phyloP scores from a whole-genome alignment of 2,888 invertebrate genomes.

The Drosophila testacea region DNA sequence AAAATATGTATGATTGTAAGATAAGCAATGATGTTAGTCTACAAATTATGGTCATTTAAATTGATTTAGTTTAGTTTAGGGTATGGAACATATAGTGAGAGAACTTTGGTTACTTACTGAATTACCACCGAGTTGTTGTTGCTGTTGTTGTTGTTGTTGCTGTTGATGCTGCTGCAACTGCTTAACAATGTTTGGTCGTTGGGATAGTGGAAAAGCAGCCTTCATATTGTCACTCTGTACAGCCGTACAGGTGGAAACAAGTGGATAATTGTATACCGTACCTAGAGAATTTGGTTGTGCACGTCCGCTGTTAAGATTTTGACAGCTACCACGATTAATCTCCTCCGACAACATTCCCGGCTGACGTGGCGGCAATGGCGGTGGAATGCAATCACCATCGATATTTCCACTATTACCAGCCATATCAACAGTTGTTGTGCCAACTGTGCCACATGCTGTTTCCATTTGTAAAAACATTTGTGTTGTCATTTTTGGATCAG shows the following conservation, averaged over 20 bases:
- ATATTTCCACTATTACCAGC: constrained; percentile 25
- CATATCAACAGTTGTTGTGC: constrained; percentile 15
- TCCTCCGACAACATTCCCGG: constrained; percentile 85
- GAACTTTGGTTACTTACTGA: constrained; percentile 82
- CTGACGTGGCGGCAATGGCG: constrained; percentile 88
- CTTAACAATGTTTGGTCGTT: constrained; percentile 85
- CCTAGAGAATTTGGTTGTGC: constrained; percentile 84
- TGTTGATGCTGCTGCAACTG: constrained; percentile 85
- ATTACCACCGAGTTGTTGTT: constrained; percentile 62
- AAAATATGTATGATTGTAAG: constrained; percentile 12
- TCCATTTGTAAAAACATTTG: constrained; percentile 85
- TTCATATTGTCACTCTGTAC: constrained; percentile 84
- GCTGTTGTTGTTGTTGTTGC: constrained; percentile 41
- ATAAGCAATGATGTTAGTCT: constrained; percentile 12
- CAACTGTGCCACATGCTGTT: constrained; percentile 63
- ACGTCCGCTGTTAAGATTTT: constrained; percentile 75
- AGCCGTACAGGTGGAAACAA: constrained; percentile 85
- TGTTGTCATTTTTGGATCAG: constrained; percentile 85
- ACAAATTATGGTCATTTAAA: constrained; percentile 12
- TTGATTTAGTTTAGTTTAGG: constrained; percentile 2
- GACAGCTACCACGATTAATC: constrained; percentile 74
- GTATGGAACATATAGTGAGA: constrained; percentile 36
- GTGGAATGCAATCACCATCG: constrained; percentile 83
- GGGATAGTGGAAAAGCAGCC: constrained; percentile 84
- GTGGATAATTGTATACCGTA: constrained; percentile 84